These are phyloP conservation scores for Tamandua tetradactyla DNA, from an alignment of 2,797 vertebrate genomes.

Conservation along the genomic window DNA sequence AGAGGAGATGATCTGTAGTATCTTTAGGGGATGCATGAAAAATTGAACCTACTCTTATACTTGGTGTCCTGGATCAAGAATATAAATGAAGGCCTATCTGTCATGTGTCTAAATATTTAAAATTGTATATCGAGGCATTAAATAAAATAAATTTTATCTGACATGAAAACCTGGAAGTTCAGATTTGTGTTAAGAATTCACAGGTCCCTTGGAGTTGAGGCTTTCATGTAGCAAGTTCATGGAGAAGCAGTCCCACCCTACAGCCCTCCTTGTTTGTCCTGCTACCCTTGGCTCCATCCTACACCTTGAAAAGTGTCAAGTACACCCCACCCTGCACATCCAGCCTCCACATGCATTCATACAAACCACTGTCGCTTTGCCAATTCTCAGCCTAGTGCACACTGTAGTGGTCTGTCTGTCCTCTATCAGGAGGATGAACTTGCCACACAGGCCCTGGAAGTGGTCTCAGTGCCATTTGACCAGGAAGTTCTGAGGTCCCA, in stretches of 20 bases:
- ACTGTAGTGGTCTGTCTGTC: not conserved
- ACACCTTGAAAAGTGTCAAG: not conserved
- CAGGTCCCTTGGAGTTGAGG: not conserved
- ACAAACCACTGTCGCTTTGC: not conserved
- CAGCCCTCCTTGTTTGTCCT: not conserved
- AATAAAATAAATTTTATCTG: not conserved
- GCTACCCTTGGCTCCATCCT: not conserved
- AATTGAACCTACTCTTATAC: not conserved
- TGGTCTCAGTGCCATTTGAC: not conserved
- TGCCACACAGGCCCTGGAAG: not conserved
- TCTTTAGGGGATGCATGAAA: not conserved
- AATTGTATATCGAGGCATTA: not conserved
- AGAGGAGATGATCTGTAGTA: not conserved
- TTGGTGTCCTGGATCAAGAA: not conserved
- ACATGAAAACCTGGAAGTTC: slow-evolving; percentile 1
- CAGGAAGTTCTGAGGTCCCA: not conserved
- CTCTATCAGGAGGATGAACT: not conserved
- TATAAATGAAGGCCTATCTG: not conserved
- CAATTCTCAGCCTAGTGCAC: not conserved
- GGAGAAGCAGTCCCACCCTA: not conserved
- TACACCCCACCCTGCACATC: not conserved
- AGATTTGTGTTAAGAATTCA: not conserved
- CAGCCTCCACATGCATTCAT: not conserved
- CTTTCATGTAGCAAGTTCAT: not conserved
- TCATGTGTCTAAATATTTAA: not conserved